Evolutionary conservation across 2,888 invertebrate genomes (phyloP), one percentile per base, ranked within the genome.

Genomic region (Xestia rhomboidea): DNA sequence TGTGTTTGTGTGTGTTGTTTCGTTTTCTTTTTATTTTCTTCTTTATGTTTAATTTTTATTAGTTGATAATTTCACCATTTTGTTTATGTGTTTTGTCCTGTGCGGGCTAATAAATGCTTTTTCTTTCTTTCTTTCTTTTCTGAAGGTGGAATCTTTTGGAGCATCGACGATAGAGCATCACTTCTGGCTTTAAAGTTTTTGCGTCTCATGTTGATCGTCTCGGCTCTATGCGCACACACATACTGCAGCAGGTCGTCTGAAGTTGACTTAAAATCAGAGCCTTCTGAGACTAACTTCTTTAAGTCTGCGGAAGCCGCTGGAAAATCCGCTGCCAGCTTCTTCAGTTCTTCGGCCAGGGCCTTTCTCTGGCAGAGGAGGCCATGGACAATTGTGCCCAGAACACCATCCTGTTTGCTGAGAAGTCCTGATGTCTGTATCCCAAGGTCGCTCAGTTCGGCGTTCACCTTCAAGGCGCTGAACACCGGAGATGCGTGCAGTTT

Each of bases 221-320:
- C 80, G 0, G 84, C 74, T 10, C 86, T 44, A 62, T 79, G 70
- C 10, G 80, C 86, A 70, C 83, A 82, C 24, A 79, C 83, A 81
- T 27, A 79, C 34, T 86, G 84, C n/a, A 86, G 49, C 0, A 86
- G 68, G 24, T 84, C 76, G 51, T 86, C 82, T 15, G 86, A 83
- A 1, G 69, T 57, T 30, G 46, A 6, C 46, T 67, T 79, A 49
- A 83, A 79, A 4, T 64, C 46, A 5, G 82, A 78, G 21, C 78
- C 78, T 7, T 79, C 64, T 21, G 76, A 67, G 24, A 79, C 11
- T 34, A 83, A 49, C 8, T 51, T 63, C 38, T 69, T 64, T 5
- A 79, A 62, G 41, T 70, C 63, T 18, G 63, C 73, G 0, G 68
- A 3, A 2, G 72, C 68, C 24, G 68, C 76, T 21, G 81, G 82